These are phyloP conservation scores for Syngnathus scovelli DNA, from an alignment of 2,113 vertebrate genomes.

Conservation along the genomic window DNA sequence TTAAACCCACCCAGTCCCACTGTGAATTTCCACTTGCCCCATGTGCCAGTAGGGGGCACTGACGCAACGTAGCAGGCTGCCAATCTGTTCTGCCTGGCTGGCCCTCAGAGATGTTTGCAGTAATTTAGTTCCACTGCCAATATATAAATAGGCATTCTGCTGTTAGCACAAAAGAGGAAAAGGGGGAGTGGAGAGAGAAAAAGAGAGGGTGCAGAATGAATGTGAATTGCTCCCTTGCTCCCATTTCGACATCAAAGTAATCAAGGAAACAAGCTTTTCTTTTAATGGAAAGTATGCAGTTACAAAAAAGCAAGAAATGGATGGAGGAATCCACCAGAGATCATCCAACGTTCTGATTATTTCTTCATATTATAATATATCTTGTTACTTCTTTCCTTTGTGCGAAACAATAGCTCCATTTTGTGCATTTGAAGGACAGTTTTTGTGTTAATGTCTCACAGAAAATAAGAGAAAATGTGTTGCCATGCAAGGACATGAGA, in stretches of 20 bases:
- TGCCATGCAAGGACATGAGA: neutral
- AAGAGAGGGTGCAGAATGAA: conserved; percentile 68
- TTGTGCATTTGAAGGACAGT: conserved; percentile 30
- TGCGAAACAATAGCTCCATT: conserved; percentile 27
- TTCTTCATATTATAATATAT: conserved; percentile 28
- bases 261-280: conserved; percentile 76
- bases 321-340: conserved; percentile 28
- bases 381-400: conserved; percentile 8
- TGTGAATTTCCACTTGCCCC: conserved; percentile 2
- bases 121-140: conserved; percentile 75
- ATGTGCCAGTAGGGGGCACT: conserved; percentile 72
- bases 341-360: conserved; percentile 27
- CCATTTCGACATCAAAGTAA: conserved; percentile 78
- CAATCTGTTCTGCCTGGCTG: conserved; percentile 67
- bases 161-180: conserved; percentile 69
- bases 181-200: conserved; percentile 19
- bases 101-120: conserved; percentile 71
- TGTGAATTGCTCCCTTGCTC: conserved; percentile 73
- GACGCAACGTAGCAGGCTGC: conserved; percentile 61
- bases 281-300: conserved; percentile 77
- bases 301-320: conserved; percentile 68
- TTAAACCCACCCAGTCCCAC: neutral
- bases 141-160: conserved; percentile 76
- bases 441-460: conserved; percentile 10
- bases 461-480: neutral